Evolutionary conservation across 2,888 invertebrate species (phyloP).

Genomic region (Tetranychus piercei): DNA sequence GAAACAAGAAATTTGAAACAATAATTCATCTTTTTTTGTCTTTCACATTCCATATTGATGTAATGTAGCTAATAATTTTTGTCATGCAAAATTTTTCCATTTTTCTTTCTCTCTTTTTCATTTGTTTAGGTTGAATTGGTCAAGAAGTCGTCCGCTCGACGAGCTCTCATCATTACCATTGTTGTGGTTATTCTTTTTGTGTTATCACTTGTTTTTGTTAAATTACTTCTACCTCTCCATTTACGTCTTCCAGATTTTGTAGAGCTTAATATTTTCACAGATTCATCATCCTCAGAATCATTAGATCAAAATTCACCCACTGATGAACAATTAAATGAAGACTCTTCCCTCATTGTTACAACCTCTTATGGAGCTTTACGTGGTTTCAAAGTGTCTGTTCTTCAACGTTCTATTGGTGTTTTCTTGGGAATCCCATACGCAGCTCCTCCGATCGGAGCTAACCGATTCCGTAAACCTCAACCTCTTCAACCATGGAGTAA

Average conservation of each 20-base stretch:
- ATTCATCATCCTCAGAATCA: neutral
- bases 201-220: neutral
- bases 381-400: neutral
- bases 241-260: conserved; percentile 6
- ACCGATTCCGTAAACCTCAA: conserved; percentile 24
- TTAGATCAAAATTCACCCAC: neutral
- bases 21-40: neutral
- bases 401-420: neutral
- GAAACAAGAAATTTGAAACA: neutral
- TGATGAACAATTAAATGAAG: neutral
- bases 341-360: neutral
- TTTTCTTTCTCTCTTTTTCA: neutral
- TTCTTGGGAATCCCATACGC: conserved; percentile 36
- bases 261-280: neutral
- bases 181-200: neutral
- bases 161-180: neutral
- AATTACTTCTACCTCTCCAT: conserved; percentile 1
- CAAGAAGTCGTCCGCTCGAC: conserved; percentile 1
- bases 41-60: neutral
- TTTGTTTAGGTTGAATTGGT: conserved; percentile 3
- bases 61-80: too few relatives aligned
- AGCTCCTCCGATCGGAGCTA: conserved; percentile 32
- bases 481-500: conserved; percentile 21
- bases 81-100: neutral
- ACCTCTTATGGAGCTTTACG: neutral